A percentile compares a stretch with the other conserved stretches of the same genome.
These are phyloP conservation scores for Gnathonemus echidnorhynchus DNA, from an alignment of 2,113 vertebrate genomes.

Conservation along the genomic window DNA sequence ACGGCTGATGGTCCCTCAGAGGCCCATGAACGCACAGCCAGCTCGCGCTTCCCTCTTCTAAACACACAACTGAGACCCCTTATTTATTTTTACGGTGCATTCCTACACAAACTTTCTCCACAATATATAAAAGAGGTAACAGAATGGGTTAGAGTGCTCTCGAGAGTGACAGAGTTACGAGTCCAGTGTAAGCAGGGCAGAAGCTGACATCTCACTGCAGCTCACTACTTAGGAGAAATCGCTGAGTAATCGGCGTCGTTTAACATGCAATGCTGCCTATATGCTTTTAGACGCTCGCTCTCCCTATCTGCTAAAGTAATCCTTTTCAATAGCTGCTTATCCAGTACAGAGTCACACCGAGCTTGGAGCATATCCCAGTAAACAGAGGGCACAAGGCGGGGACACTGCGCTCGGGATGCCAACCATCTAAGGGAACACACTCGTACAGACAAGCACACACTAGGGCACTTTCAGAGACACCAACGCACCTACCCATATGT, in stretches of 20 bases:
- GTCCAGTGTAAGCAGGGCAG: not conserved
- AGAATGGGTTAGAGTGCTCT: not conserved
- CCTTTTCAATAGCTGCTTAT: not conserved
- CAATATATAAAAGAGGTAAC: not conserved
- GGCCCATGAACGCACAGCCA: not conserved
- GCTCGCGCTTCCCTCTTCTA: not conserved
- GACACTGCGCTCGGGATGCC: not conserved
- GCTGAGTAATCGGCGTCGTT: not conserved
- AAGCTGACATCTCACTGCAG: not conserved
- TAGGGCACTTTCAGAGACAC: not conserved
- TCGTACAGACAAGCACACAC: not conserved
- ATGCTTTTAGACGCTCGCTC: not conserved
- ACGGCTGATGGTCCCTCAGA: not conserved
- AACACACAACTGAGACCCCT: not conserved
- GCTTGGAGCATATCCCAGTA: not conserved
- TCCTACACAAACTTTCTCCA: not conserved
- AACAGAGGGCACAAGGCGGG: not conserved
- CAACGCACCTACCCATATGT: not conserved
- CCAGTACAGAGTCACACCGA: not conserved
- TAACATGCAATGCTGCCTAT: not conserved
- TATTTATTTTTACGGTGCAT: not conserved
- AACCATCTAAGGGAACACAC: not conserved
- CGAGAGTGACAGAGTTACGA: not conserved
- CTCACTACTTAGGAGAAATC: not conserved
- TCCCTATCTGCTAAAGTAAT: not conserved